Base-by-base conservation (phyloP, 2,888 invertebrate genomes). In the Poecilobothrus nobilitatus region DNA sequence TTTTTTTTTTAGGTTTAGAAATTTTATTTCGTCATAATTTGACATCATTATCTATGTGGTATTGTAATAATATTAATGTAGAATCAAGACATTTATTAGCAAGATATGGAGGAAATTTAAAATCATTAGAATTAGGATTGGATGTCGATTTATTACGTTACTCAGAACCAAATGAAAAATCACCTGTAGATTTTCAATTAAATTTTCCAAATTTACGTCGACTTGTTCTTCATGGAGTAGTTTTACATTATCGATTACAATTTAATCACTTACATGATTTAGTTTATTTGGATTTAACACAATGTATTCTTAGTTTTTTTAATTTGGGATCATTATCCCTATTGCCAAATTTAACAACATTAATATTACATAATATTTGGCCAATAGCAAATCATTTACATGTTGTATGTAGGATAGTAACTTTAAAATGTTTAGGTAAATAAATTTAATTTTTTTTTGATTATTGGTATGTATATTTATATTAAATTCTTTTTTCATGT, bases 311-410 rank as follows among this genome's bases (percentile, higher is more conserved):
- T 72, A 79, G 78, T n/a, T 80, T 80, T 72, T 82, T 82, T 69
- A 80, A 77, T 68, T 74, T 82, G 70, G 79, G 81, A 70, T 77
- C 78, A 2, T 73, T 91, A 37, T 83, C 84, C 68, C 85, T 87
- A 73, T 81, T 94, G 73, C 85, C 85, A 41, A 86, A 89, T 76
- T 83, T 97, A 72, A 84, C 85, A 27, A 90, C 90, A 2, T 83
- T 97, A 20, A 87, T 92, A 73, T 83, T 97, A 66, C 92, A 93
- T 78, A 92, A 94, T 83, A 92, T 95, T 6, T 86, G 87, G 82
- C 82, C 82, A 44, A 78, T 82, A 71, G 85, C 86, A 72, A 84
- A 87, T 71, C 83, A 88, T 70, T 70, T 81, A 69, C 84, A 86
- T 71, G 86, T 86, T 76, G 88, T 90, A 75, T 83, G 85, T 70